Conservation (phyloP, 2,888 invertebrate genomes). For the Macropis europaea region DNA sequence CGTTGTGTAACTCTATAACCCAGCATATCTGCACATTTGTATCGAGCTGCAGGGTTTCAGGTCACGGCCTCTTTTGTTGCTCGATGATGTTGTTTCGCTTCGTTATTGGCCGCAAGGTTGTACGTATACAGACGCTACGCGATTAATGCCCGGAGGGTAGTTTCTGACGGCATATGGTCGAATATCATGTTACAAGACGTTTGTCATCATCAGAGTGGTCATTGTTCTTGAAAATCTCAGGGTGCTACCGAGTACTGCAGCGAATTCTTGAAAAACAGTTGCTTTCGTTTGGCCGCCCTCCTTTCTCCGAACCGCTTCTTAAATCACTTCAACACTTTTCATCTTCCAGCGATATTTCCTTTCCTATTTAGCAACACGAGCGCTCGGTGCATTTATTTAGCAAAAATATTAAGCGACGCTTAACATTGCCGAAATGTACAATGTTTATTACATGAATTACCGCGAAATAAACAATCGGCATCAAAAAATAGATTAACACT, state of each 20-base stretch:
- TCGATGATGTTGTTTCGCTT: conserved; percentile 69
- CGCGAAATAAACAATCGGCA: no score
- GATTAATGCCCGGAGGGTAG: conserved; percentile 67
- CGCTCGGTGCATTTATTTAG: no score
- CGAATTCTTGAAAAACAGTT: conserved; percentile 63
- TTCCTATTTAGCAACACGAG: background rate
- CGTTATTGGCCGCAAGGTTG: conserved; percentile 73
- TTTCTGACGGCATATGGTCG: conserved; percentile 74
- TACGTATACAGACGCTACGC: conserved; percentile 48
- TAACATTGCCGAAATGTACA: no score
- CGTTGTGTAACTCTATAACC: conserved; percentile 68
- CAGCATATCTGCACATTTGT: conserved; percentile 69
- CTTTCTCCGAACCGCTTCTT: conserved; percentile 25
- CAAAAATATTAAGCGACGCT: no score
- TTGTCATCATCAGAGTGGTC: conserved; percentile 77
- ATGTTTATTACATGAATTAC: no score
- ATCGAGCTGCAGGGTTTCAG: conserved; percentile 65
- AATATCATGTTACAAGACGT: conserved; percentile 77
- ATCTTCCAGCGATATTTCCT: background rate
- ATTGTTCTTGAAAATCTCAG: conserved; percentile 73
- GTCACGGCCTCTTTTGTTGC: conserved; percentile 70
- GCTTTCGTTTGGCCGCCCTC: conserved; percentile 34
- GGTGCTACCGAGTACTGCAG: conserved; percentile 57
- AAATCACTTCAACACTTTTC: background rate
- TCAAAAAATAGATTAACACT: no score